Evolutionary conservation across 2,888 invertebrate genomes (phyloP).

Genomic region (Drosophila bunnanda): DNA sequence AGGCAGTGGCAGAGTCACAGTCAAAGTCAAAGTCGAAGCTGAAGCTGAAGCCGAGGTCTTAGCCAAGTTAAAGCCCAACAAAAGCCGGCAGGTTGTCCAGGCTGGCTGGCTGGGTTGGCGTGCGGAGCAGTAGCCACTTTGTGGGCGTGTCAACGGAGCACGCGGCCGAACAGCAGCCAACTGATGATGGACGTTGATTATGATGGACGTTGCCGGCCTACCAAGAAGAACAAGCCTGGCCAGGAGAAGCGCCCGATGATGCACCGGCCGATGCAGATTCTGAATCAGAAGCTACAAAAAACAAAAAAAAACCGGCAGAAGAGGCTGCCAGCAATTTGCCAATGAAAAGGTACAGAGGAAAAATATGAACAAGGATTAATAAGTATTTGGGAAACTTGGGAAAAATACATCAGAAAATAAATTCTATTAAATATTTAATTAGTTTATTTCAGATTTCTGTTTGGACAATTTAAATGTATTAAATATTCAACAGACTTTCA

Average conservation of each 20-base stretch:
- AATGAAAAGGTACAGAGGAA: constrained; percentile 28
- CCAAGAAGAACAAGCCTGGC: constrained; percentile 42
- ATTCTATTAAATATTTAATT: not conserved
- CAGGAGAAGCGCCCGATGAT: constrained; percentile 8
- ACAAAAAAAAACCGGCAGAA: constrained; percentile 27
- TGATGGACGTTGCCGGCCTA: constrained; percentile 74
- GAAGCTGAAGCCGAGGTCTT: constrained; percentile 3
- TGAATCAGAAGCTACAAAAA: constrained; percentile 18
- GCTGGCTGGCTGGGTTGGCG: constrained; percentile 51
- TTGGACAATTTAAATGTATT: not conserved
- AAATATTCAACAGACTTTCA: not conserved
- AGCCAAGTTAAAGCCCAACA: constrained; percentile 16
- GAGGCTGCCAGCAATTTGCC: constrained; percentile 43
- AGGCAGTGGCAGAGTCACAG: constrained; percentile 24
- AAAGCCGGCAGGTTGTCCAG: constrained; percentile 26
- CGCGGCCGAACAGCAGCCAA: constrained; percentile 53
- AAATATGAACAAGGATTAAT: not conserved
- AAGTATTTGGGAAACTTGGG: not conserved
- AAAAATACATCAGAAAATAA: not conserved
- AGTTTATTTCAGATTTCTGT: not conserved
- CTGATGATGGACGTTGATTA: constrained; percentile 70
- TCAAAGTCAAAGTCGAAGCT: constrained; percentile 41
- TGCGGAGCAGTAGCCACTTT: constrained; percentile 72
- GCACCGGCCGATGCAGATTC: constrained; percentile 13
- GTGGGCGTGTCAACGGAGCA: constrained; percentile 77